A percentile compares a stretch with the other conserved stretches of the same genome.
These are phyloP conservation scores for Ylistrum balloti DNA, from an alignment of 1,140 invertebrate species.

Conservation along the genomic window DNA sequence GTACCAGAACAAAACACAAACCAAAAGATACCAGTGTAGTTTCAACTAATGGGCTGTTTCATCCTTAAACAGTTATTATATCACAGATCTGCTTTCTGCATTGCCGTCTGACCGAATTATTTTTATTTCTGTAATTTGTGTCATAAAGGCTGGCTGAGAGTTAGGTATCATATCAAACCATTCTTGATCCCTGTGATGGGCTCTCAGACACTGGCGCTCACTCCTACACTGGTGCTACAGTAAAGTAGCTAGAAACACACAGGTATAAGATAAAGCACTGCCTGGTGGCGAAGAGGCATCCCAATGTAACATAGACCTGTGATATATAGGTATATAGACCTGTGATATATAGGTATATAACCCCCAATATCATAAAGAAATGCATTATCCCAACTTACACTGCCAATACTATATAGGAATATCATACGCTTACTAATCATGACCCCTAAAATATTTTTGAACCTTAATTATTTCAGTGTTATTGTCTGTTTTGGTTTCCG, in stretches of 20 bases:
- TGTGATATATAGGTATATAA: no score
- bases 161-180: not conserved
- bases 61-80: not conserved
- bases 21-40: not conserved
- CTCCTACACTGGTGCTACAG: not conserved
- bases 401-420: no score
- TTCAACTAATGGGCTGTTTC: not conserved
- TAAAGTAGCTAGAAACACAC: not conserved
- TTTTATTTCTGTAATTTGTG: not conserved
- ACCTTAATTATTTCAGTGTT: no score
- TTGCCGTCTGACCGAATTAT: not conserved
- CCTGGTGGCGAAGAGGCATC: no score
- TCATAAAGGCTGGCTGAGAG: not conserved
- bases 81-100: not conserved
- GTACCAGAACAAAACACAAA: not conserved
- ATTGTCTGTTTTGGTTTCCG: no score
- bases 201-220: not conserved
- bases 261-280: no score
- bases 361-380: no score
- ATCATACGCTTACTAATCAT: no score
- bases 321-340: no score
- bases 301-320: no score
- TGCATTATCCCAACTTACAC: no score
- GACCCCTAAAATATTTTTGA: no score
- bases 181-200: not conserved